Conservation (phyloP, 2,113 vertebrate genomes). For the Oxygymnocypris stewartii region DNA sequence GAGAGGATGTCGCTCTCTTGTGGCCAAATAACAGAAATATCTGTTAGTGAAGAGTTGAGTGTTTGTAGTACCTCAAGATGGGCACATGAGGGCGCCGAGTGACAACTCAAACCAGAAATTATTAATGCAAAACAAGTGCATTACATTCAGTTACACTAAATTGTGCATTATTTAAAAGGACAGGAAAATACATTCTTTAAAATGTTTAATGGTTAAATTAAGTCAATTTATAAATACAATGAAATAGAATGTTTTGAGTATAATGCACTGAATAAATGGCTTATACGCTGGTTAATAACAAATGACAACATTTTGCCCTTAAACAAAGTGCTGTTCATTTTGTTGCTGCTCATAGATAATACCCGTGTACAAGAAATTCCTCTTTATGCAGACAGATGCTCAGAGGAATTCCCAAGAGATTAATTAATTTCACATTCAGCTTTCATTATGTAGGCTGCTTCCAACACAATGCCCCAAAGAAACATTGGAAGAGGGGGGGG, state of each 20-base stretch:
- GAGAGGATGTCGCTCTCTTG: slow-evolving; percentile 58
- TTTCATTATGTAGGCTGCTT: background rate
- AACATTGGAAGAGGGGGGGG: background rate
- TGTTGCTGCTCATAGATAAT: background rate
- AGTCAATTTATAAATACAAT: background rate
- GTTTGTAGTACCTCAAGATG: background rate
- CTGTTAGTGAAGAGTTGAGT: background rate
- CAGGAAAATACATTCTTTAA: background rate
- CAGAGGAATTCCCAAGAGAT: slow-evolving; percentile 48
- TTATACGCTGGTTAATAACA: background rate
- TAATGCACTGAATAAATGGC: background rate
- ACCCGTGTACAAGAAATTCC: background rate
- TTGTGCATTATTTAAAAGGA: background rate
- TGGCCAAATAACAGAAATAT: slow-evolving; percentile 35
- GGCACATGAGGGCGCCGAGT: background rate
- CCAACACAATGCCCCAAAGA: background rate
- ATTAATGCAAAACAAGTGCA: background rate
- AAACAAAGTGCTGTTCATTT: background rate
- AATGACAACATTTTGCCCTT: background rate
- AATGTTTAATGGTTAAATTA: background rate
- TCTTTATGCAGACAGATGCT: slow-evolving; percentile 12
- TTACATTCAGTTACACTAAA: background rate
- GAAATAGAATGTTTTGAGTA: background rate
- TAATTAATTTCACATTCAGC: slow-evolving; percentile 40
- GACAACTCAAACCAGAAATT: background rate